A percentile compares a stretch with the other conserved stretches of the same genome.
phyloP scores from a whole-genome alignment of 1,140 invertebrate genomes.

The Semibalanus balanoides region DNA sequence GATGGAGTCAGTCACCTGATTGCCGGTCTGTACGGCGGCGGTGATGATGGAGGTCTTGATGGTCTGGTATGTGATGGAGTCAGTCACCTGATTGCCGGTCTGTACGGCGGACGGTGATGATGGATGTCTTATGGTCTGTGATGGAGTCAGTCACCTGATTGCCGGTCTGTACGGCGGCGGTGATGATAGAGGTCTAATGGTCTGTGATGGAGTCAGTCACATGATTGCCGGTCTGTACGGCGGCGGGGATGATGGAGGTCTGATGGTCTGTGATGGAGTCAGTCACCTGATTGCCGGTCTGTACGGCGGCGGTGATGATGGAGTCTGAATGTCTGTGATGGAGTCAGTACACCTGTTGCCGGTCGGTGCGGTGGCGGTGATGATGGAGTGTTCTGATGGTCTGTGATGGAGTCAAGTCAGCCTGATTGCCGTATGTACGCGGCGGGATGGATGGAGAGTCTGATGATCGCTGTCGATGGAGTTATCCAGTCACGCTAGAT shows the following conservation, averaged over 20 bases:
- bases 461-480: no score
- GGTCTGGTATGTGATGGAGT: constrained; percentile 3
- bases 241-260: neutral
- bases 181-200: no score
- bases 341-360: constrained; percentile 8
- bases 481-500: no score
- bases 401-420: no score
- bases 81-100: constrained; percentile 1
- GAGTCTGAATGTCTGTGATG: no score
- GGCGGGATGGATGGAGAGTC: no score
- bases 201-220: no score
- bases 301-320: constrained; percentile 46
- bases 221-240: no score
- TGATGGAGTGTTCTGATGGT: constrained; percentile 20
- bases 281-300: constrained; percentile 6
- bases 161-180: no score
- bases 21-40: constrained; percentile 29
- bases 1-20: constrained; percentile 4
- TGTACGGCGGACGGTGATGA: constrained; percentile 61
- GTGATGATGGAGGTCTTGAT: constrained; percentile 51
- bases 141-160: no score
- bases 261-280: constrained; percentile 4
- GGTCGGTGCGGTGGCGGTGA: constrained; percentile 44
- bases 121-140: no score
- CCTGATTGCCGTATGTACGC: no score